Evolutionary conservation across 2,888 invertebrate species (phyloP).

Genomic region (Idaea straminata): DNA sequence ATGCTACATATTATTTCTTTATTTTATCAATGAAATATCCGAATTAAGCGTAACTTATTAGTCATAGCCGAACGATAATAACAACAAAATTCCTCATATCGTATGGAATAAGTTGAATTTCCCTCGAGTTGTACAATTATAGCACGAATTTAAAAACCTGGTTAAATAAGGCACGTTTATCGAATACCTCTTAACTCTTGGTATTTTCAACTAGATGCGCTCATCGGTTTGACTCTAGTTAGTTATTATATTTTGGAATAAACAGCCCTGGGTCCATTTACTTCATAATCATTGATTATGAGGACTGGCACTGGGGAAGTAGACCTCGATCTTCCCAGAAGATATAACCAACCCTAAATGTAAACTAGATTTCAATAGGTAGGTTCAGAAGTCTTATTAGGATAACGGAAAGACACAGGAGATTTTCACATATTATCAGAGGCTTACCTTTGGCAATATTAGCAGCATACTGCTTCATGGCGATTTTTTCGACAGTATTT

Average conservation of each 20-base stretch:
- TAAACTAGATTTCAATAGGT: background rate
- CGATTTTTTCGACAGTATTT: constrained; percentile 95
- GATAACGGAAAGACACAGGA: background rate
- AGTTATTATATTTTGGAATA: no score
- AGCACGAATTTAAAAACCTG: background rate
- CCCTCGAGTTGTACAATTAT: background rate
- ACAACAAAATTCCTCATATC: background rate
- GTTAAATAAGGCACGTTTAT: background rate
- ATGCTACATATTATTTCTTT: no score
- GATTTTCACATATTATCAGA: background rate
- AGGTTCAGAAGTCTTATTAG: background rate
- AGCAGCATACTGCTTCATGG: constrained; percentile 96
- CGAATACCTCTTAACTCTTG: background rate
- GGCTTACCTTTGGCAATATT: constrained; percentile 86
- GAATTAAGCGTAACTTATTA: background rate
- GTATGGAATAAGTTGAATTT: background rate
- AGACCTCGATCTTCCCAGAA: no score
- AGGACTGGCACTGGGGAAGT: no score
- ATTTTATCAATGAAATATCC: no score
- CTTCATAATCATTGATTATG: no score
- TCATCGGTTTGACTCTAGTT: no score
- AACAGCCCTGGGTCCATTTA: no score
- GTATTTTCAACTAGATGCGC: background rate
- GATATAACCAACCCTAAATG: no score
- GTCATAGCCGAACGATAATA: constrained; percentile 15